Evolutionary conservation across 2,113 vertebrate species (phyloP).

Genomic region (Callithrix jacchus): DNA sequence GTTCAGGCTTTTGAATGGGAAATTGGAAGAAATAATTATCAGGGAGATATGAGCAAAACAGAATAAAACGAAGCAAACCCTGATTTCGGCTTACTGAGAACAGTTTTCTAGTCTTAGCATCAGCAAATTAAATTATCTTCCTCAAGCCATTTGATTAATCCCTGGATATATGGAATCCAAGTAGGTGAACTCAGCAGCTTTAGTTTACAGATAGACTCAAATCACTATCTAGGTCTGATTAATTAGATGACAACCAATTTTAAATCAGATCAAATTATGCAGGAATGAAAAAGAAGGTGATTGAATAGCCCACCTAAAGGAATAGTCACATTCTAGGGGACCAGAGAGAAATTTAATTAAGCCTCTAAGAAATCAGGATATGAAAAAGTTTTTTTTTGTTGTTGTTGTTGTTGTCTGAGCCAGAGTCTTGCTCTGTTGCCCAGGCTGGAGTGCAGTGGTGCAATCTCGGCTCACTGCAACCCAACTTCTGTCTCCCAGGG

Average conservation of each 20-base stretch:
- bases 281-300: not conserved
- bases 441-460: no score
- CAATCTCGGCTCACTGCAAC: no score
- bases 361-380: not conserved
- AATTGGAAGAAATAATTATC: not conserved
- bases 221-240: not conserved
- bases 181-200: not conserved
- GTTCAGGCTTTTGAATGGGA: not conserved
- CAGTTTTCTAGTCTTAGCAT: conserved; percentile 20
- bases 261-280: conserved; percentile 48
- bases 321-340: not conserved
- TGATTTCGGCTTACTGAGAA: not conserved
- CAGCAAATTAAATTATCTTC: not conserved
- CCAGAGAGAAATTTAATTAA: not conserved
- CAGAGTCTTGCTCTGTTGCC: no score
- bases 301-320: not conserved
- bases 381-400: not conserved
- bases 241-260: not conserved
- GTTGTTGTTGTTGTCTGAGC: no score
- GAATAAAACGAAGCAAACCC: not conserved
- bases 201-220: not conserved
- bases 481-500: no score
- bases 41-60: not conserved
- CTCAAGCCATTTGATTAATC: not conserved
- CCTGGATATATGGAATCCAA: not conserved